Base-by-base conservation (phyloP, 2,797 vertebrate species). In the Sparus aurata region DNA sequence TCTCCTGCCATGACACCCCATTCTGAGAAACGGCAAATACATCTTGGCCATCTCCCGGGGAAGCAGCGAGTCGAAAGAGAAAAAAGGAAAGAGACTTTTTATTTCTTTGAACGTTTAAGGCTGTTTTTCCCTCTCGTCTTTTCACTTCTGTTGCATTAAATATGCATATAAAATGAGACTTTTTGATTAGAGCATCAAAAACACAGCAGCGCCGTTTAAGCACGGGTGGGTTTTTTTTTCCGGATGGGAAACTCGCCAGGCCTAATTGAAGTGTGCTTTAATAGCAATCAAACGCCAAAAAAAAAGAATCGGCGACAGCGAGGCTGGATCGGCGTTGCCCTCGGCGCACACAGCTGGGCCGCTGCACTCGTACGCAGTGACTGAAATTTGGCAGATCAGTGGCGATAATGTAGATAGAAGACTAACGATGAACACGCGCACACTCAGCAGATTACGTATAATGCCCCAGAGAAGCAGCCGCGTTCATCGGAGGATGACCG, bases 111-210 rank as follows among this genome's bases (percentile, higher is more conserved):
- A 91, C 53, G 38, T 88, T 91, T 86, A 71, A 34, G 52, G 67
- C 69, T 43, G 27, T 69, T 71, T 79, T 79, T 54, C 38, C 69
- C 45, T 57, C 55, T 34, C 34, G 22, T 34, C 64, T 62, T 78
- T 82, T 81, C 53, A 17, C 85, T 86, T 80, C 73, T 62, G 78
- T 65, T 45, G 76, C 84, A 89, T 93, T 91, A 92, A 94, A 92
- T 89, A 91, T 89, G 87, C 76, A 91, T 81, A 73, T 75, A 78
- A 89, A 90, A 85, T 87, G 30, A 84, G 69, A 70, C 67, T 74
- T 89, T 79, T 83, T 87, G 75, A 93, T 94, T 87, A 89, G 88
- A 76, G 86, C 75, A 82, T 87, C 70, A 88, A 86, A 91, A 88
- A 83, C 74, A 74, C 71, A 77, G 76, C 82, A 75, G 73, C 20